Conservation (phyloP, 2,113 vertebrate genomes). For the Halichoerus grypus region DNA sequence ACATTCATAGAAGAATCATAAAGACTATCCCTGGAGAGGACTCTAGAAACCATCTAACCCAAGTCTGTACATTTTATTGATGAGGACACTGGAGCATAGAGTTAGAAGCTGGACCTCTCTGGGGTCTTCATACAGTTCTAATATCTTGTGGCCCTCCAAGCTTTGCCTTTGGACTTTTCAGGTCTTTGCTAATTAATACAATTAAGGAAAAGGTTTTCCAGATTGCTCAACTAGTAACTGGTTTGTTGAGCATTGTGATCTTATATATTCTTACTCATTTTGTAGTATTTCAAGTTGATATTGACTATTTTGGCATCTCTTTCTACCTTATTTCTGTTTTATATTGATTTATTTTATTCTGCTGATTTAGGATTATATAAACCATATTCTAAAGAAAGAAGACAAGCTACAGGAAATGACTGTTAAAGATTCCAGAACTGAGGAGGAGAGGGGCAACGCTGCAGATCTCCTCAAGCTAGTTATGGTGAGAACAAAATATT, state of each 20-base stretch:
- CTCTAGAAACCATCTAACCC: background rate
- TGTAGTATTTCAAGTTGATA: background rate
- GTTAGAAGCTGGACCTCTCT: background rate
- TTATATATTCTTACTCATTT: background rate
- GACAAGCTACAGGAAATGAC: constrained; percentile 87
- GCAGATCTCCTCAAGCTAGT: constrained; percentile 88
- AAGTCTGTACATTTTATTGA: background rate
- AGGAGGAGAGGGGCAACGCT: constrained; percentile 88
- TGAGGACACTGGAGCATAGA: background rate
- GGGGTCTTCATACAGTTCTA: background rate
- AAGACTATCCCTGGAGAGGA: background rate
- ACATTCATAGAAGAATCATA: background rate
- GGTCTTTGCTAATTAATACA: background rate
- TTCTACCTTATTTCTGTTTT: background rate
- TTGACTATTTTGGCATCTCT: background rate
- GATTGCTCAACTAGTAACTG: background rate
- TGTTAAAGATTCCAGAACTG: constrained; percentile 90
- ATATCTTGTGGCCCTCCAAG: background rate
- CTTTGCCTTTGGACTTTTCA: background rate
- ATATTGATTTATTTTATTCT: constrained; percentile 9
- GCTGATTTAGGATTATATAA: constrained; percentile 90
- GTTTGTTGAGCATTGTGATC: background rate
- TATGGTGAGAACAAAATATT: constrained; percentile 85
- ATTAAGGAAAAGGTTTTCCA: background rate
- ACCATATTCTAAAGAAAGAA: constrained; percentile 90